A percentile compares a stretch with the other conserved stretches of the same genome.
Conservation (phyloP, 2,797 vertebrate genomes). For the Florisuga fusca region DNA sequence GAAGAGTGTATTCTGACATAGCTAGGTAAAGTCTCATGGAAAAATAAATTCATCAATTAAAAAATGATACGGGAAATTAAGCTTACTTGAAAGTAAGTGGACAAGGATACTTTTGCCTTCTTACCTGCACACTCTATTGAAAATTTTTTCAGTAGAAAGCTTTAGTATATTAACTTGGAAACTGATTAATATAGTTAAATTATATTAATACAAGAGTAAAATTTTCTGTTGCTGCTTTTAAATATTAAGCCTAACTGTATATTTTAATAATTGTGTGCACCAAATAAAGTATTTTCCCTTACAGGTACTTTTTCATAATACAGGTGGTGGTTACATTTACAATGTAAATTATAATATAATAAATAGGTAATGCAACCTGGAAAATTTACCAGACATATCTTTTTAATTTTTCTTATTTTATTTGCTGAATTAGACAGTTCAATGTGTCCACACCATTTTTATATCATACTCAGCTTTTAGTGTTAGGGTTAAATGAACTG, state of each 20-base stretch:
- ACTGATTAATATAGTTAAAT: neutral
- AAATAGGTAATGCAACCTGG: neutral
- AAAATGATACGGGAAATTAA: neutral
- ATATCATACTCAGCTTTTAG: neutral
- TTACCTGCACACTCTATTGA: neutral
- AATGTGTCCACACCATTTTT: neutral
- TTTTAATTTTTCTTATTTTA: no score
- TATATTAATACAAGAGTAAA: neutral
- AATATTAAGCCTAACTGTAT: neutral
- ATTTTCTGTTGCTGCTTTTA: neutral
- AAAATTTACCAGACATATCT: neutral
- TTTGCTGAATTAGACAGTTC: neutral
- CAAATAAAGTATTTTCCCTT: neutral
- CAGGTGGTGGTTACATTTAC: neutral
- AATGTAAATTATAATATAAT: neutral
- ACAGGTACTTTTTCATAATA: neutral
- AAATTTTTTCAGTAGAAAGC: neutral
- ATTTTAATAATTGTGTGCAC: neutral
- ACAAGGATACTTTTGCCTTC: neutral
- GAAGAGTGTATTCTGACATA: conserved; percentile 3
- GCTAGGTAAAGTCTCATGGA: conserved; percentile 25
- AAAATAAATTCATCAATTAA: conserved; percentile 16
- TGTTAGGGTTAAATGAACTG: neutral
- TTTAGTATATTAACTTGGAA: conserved; percentile 2
- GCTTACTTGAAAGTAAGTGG: neutral